These are phyloP conservation scores for Aegotheles bennettii DNA, from an alignment of 2,113 vertebrate species.

Conservation along the genomic window DNA sequence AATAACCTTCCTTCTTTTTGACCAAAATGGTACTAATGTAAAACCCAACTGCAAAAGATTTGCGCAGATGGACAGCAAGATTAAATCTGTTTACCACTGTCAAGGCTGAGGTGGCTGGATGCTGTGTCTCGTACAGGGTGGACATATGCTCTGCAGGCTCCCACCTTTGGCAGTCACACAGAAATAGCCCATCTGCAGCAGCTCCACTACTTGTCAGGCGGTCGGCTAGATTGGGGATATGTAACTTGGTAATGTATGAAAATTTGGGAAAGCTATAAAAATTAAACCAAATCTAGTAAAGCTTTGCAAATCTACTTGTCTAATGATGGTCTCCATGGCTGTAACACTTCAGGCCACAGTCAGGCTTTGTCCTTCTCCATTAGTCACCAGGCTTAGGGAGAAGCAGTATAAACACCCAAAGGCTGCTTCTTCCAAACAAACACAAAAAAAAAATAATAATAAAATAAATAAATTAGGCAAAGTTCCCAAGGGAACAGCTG, in stretches of 20 bases:
- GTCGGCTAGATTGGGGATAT: background rate
- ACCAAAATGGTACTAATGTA: background rate
- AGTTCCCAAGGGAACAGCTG: background rate
- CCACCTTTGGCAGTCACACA: background rate
- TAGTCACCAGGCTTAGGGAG: background rate
- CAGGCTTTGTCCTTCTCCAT: background rate
- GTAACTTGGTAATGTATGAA: background rate
- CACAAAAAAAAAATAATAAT: no score
- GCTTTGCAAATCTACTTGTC: background rate
- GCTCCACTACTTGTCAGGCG: rapidly evolving
- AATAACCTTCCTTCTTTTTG: background rate
- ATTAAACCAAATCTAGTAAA: background rate
- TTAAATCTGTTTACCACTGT: background rate
- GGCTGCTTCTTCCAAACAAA: background rate
- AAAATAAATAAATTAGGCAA: background rate
- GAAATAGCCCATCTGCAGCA: background rate
- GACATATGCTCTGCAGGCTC: background rate
- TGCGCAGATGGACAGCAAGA: background rate
- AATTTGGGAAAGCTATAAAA: background rate
- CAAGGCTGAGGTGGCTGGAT: background rate
- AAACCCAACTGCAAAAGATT: background rate
- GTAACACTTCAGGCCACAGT: background rate
- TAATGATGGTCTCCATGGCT: background rate
- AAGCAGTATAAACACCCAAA: background rate
- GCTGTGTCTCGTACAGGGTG: background rate